A percentile compares a stretch with the other conserved stretches of the same genome.
These are phyloP conservation scores for Stomatorhinus ivindoensis DNA, from an alignment of 2,113 vertebrate genomes.

Conservation along the genomic window DNA sequence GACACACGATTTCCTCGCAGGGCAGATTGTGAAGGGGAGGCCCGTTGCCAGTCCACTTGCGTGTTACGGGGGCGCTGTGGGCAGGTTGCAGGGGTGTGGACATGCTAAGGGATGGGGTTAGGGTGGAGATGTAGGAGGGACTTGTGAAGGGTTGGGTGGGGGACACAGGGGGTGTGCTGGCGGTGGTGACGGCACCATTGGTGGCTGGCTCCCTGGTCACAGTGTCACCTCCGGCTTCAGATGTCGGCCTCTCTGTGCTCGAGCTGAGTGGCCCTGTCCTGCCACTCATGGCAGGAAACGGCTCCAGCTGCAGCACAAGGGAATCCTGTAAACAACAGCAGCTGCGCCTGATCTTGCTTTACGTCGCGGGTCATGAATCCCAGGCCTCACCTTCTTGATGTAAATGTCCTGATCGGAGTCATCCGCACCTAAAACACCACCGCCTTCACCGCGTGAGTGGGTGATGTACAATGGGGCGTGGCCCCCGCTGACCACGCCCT, in stretches of 20 bases:
- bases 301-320: conserved; percentile 52
- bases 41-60: not conserved
- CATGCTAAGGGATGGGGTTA: not conserved
- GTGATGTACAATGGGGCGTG: conserved; percentile 53
- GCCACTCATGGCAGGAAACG: conserved; percentile 53
- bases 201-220: conserved; percentile 16
- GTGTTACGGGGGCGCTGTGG: not conserved
- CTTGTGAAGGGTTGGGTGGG: not conserved
- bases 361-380: not conserved
- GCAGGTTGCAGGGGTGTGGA: not conserved
- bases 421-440: conserved; percentile 55
- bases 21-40: conserved; percentile 42
- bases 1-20: conserved; percentile 65
- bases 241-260: conserved; percentile 29
- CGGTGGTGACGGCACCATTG: conserved; percentile 26
- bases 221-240: conserved; percentile 31
- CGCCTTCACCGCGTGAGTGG: conserved; percentile 42
- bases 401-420: conserved; percentile 62
- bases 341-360: not conserved
- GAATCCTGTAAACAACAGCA: not conserved
- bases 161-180: not conserved
- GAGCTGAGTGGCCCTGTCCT: conserved; percentile 51
- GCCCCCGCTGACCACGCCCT: conserved; percentile 60
- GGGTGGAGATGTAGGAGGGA: conserved; percentile 3
- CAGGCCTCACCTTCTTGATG: conserved; percentile 57